Evolutionary conservation across 2,888 invertebrate species (phyloP).

Genomic region (Spatulosminthurus flaviceps): DNA sequence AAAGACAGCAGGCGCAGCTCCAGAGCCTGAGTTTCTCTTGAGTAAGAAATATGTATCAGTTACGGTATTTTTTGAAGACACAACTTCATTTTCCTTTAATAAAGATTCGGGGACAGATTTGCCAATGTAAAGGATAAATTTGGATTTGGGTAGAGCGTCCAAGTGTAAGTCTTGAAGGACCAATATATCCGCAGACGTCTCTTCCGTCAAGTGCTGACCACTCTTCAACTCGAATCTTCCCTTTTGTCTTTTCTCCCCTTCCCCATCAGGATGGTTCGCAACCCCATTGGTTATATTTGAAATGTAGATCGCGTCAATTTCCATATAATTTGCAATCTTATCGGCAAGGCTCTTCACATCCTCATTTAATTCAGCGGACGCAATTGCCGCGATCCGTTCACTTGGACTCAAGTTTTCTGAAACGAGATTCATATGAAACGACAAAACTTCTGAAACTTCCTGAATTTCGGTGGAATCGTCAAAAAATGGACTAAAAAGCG

Average conservation of each 20-base stretch:
- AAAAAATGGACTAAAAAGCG: background rate
- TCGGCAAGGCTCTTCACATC: background rate
- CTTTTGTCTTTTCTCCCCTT: background rate
- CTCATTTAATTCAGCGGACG: background rate
- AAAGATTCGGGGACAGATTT: background rate
- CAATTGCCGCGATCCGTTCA: background rate
- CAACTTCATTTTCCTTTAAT: background rate
- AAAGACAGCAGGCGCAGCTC: background rate
- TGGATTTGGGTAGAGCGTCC: background rate
- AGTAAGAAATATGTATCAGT: background rate
- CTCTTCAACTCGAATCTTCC: background rate
- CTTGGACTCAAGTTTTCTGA: background rate
- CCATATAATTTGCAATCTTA: background rate
- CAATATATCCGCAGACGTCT: background rate
- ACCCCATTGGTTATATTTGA: no score
- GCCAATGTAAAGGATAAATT: background rate
- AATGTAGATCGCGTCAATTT: background rate
- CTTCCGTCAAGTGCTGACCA: background rate
- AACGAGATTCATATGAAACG: background rate
- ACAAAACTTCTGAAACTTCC: background rate
- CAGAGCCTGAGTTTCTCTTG: background rate
- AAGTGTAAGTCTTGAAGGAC: background rate
- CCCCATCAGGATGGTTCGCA: background rate
- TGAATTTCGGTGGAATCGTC: background rate
- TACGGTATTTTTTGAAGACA: background rate